Conservation (phyloP, 2,888 invertebrate species). For the Pristionchus exspectatus region DNA sequence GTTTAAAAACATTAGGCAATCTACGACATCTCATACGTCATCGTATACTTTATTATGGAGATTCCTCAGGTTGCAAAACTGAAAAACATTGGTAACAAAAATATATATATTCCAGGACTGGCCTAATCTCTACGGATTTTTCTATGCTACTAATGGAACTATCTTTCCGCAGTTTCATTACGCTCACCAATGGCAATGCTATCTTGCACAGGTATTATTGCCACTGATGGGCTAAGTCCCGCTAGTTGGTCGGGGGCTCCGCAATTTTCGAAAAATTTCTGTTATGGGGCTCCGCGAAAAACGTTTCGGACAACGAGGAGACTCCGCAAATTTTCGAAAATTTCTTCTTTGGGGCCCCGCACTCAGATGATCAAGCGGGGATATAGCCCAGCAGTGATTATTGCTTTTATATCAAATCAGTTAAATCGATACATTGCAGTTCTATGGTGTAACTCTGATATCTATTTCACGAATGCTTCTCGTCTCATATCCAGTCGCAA, state of each 20-base stretch:
- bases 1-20: constrained; percentile 7
- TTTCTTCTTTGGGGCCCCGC: no score
- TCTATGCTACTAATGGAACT: constrained; percentile 27
- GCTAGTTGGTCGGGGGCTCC: no score
- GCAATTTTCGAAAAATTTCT: no score
- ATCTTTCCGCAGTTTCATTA: background rate
- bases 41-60: constrained; percentile 28
- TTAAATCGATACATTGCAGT: background rate
- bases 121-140: constrained; percentile 7
- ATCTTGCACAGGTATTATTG: background rate
- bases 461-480: background rate
- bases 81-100: background rate
- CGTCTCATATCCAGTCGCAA: background rate
- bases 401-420: background rate
- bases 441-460: background rate
- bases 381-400: no score
- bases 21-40: constrained; percentile 25
- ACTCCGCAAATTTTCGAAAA: no score
- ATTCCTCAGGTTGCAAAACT: constrained; percentile 14
- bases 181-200: constrained; percentile 21
- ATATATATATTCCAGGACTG: background rate
- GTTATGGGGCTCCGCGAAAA: no score
- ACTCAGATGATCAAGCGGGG: no score
- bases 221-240: no score
- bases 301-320: no score